Base-by-base conservation (phyloP, 2,113 vertebrate species). In the Scartelaos histophorus region DNA sequence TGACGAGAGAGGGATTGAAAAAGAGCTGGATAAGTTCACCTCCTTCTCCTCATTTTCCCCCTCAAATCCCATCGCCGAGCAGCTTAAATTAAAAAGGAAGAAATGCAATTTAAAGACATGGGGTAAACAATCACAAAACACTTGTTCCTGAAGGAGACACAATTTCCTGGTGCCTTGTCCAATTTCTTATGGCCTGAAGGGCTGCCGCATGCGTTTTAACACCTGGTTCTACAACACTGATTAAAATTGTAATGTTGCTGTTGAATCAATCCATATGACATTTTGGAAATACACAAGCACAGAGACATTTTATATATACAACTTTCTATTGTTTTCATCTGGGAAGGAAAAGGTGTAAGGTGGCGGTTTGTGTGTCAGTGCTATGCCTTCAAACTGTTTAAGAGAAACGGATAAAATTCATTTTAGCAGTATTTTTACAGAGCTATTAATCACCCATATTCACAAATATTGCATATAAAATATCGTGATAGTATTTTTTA, bases 91-190 rank as follows among this genome's bases (percentile, higher is more conserved):
- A 94, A 94, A 90, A 93, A 91, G 92, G 90, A 93, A 92, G 94
- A 95, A 96, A 97, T 94, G 94, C 93, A 96, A 96, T 98, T 97
- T 98, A 93, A 94, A 95, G 94, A 94, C 94, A 95, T 93, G 91
- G 94, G 95, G 92, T 92, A 91, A 92, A 92, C 95, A 94, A 93
- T 94, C 94, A 93, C 90, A 90, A 91, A 92, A 94, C 94, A 94
- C 94, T 94, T 94, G 94, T 95, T 93, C 92, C 89, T 86, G 79
- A 83, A 87, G 80, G 83, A 91, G 89, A 94, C 90, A 94, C 94
- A 95, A 94, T 95, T 95, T 95, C 92, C 92, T 87, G 78, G 88
- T 89, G 88, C 91, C 93, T 93, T 95, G 94, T 95, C 91, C 94
- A 95, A 94, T 95, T 94, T 92, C 91, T 90, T 90, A 90, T 93